These are phyloP conservation scores for Acrocephalus kingi DNA, from an alignment of 2,113 vertebrate species.

Conservation along the genomic window DNA sequence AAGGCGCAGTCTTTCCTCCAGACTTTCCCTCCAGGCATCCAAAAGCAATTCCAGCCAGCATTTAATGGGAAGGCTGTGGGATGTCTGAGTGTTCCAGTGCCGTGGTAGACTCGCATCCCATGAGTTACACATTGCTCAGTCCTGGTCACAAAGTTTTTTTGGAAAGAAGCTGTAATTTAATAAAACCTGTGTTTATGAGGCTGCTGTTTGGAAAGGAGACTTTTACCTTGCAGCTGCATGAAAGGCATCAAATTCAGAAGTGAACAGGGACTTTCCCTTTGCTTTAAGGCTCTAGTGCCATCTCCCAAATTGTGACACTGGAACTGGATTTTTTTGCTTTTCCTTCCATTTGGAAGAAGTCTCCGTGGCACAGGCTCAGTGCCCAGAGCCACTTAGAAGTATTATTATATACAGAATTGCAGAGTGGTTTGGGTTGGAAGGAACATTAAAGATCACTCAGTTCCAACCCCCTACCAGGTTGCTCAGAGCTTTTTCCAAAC, in stretches of 20 bases:
- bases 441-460: background rate
- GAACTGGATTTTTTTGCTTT: background rate
- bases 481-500: background rate
- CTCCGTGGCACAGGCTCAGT: background rate
- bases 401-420: background rate
- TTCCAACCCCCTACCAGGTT: background rate
- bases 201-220: background rate
- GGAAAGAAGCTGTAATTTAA: background rate
- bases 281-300: background rate
- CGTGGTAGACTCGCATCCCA: accelerated
- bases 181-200: background rate
- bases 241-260: background rate
- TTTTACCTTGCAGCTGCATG: background rate
- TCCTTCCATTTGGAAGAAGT: accelerated
- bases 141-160: background rate
- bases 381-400: background rate
- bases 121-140: background rate
- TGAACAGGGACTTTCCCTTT: background rate
- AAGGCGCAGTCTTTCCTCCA: background rate
- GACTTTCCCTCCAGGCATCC: background rate
- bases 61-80: background rate
- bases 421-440: background rate
- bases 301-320: background rate
- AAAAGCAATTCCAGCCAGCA: background rate
- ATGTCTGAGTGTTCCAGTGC: background rate